Conservation (phyloP, 2,113 vertebrate genomes). For the Crocuta crocuta region DNA sequence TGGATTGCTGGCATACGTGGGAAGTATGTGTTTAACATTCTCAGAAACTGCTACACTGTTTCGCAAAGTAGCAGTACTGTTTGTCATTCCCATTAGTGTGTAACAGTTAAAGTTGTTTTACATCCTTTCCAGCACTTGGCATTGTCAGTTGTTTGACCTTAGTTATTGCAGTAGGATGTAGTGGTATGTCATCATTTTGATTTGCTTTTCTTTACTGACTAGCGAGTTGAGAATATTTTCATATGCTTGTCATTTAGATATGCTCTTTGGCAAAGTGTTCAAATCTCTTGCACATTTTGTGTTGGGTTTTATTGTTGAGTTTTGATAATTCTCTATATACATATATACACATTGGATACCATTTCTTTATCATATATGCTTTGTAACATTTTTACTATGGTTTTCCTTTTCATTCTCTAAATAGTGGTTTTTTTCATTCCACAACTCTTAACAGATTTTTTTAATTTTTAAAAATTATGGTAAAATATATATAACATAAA, state of each 20-base stretch:
- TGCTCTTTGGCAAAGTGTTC: conserved; percentile 16
- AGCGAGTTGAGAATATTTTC: neutral
- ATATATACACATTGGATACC: neutral
- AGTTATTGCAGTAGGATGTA: neutral
- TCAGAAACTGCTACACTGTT: neutral
- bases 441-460: neutral
- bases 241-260: neutral
- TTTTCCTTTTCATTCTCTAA: conserved; percentile 6
- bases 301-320: neutral
- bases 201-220: neutral
- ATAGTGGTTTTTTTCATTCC: neutral
- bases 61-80: neutral
- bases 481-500: neutral
- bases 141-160: neutral
- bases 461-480: too few relatives aligned
- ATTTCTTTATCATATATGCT: neutral
- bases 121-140: neutral
- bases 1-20: conserved; percentile 4
- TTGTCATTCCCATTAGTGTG: neutral
- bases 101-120: neutral
- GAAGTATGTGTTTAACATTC: conserved; percentile 5
- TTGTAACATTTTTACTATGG: neutral
- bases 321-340: neutral
- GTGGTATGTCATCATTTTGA: conserved; percentile 8
- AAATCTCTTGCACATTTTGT: neutral